A percentile compares a stretch with the other conserved stretches of the same genome.
Evolutionary conservation across 2,888 invertebrate genomes (phyloP).

Genomic region (Laothoe populi): DNA sequence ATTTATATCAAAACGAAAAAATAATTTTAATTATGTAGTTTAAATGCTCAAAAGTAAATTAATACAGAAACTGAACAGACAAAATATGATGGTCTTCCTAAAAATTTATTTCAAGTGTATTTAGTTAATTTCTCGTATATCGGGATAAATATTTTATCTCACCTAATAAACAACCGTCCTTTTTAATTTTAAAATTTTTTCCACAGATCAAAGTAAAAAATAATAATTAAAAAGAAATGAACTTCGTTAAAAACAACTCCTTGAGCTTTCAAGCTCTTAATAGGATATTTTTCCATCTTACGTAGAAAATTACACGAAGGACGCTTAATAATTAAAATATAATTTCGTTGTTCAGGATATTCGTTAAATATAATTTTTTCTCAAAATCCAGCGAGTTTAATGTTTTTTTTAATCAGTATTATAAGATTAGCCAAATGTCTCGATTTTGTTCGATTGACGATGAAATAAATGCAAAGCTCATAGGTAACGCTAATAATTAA

Average conservation of each 20-base stretch:
- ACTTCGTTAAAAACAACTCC: constrained; percentile 22
- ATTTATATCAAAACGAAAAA: too few species aligned
- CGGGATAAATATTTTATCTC: neutral
- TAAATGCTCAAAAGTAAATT: too few species aligned
- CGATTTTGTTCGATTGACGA: neutral
- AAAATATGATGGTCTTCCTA: neutral
- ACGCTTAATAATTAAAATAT: constrained; percentile 13
- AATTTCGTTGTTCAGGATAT: neutral
- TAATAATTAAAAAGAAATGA: constrained; percentile 5
- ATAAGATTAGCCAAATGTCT: constrained; percentile 6
- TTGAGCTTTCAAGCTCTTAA: constrained; percentile 24
- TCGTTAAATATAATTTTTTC: neutral
- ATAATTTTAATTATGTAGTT: too few species aligned
- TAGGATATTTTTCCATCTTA: constrained; percentile 12
- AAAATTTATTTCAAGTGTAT: too few species aligned
- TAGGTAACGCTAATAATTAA: constrained; percentile 2
- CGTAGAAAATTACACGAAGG: neutral
- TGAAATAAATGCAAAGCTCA: constrained; percentile 2
- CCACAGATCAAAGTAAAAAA: constrained; percentile 7
- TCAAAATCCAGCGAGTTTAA: neutral
- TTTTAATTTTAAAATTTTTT: neutral
- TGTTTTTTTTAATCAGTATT: too few species aligned
- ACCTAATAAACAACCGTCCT: constrained; percentile 3
- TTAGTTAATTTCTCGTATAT: neutral
- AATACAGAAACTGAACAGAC: too few species aligned